Conservation (phyloP, 2,888 invertebrate species). For the Morpho helenor region DNA sequence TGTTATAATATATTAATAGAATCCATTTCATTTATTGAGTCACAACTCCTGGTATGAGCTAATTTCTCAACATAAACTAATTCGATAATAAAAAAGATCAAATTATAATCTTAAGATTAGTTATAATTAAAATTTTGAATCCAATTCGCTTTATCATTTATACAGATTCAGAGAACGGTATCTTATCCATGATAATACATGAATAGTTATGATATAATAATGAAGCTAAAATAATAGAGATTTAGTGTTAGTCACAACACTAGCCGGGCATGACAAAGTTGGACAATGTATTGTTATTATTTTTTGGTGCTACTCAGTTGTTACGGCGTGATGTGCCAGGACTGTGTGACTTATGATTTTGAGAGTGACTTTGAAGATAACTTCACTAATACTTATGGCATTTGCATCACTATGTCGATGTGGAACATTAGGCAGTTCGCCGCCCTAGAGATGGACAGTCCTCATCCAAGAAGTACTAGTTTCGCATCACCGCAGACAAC, state of each 20-base stretch:
- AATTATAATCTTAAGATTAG: conserved; percentile 12
- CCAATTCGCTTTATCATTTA: conserved; percentile 18
- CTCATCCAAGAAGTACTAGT: conserved; percentile 31
- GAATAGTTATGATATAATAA: conserved; percentile 31
- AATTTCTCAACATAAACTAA: not conserved
- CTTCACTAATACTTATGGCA: conserved; percentile 31
- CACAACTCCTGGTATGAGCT: too few relatives aligned
- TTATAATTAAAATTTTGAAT: conserved; percentile 16
- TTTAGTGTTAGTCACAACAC: conserved; percentile 20
- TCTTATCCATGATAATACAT: conserved; percentile 35
- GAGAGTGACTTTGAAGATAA: conserved; percentile 34
- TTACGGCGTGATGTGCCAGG: conserved; percentile 19
- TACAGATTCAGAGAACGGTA: conserved; percentile 28
- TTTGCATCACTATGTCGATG: conserved; percentile 33
- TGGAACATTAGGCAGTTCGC: conserved; percentile 41
- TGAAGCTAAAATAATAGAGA: conserved; percentile 26
- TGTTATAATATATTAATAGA: too few relatives aligned
- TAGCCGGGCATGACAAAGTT: conserved; percentile 4
- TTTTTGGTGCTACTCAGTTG: conserved; percentile 17
- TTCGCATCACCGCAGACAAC: conserved; percentile 38
- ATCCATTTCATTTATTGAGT: too few relatives aligned
- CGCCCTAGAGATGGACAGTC: conserved; percentile 31
- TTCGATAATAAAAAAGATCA: conserved; percentile 1
- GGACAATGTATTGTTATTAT: conserved; percentile 14
- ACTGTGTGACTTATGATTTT: conserved; percentile 44